Percentiles rank a stretch among this genome's conserved stretches.
phyloP scores from a whole-genome alignment of 2,888 invertebrate genomes.

The Drosophila colorata region DNA sequence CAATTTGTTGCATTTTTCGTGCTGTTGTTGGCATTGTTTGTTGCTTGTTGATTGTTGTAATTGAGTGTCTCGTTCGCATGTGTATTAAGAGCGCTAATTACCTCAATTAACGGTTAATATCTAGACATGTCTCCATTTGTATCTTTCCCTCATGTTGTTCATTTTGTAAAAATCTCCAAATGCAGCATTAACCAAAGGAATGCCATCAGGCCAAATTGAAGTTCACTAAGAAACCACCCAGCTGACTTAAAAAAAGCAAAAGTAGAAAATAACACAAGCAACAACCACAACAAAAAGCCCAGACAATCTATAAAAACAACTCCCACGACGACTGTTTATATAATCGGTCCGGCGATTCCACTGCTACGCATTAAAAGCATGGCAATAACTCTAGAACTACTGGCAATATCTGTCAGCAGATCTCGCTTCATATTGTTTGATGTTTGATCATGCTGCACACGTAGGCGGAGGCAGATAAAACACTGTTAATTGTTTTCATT shows the following conservation, averaged over 20 bases:
- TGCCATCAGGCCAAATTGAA: slow-evolving; percentile 14
- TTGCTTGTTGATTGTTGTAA: slow-evolving; percentile 23
- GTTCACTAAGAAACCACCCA: slow-evolving; percentile 17
- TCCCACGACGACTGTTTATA: slow-evolving; percentile 27
- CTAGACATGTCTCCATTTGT: slow-evolving; percentile 38
- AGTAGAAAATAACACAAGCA: no score
- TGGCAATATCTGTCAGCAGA: slow-evolving; percentile 46
- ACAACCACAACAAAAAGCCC: neutral
- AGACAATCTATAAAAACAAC: slow-evolving; percentile 1
- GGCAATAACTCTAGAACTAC: slow-evolving; percentile 36
- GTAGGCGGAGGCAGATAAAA: slow-evolving; percentile 59
- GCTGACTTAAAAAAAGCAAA: slow-evolving; percentile 5
- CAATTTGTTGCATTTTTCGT: slow-evolving; percentile 56
- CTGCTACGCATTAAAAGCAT: slow-evolving; percentile 29
- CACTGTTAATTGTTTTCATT: slow-evolving; percentile 72
- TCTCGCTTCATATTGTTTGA: slow-evolving; percentile 22
- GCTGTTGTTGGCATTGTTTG: slow-evolving; percentile 17
- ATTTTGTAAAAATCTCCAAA: slow-evolving; percentile 22
- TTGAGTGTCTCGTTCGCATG: slow-evolving; percentile 28
- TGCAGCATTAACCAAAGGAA: neutral
- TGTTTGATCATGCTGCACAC: slow-evolving; percentile 58
- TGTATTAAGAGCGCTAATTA: slow-evolving; percentile 59
- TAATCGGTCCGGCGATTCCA: slow-evolving; percentile 19
- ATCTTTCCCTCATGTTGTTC: slow-evolving; percentile 29
- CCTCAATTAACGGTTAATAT: slow-evolving; percentile 64